These are phyloP conservation scores for Synergus umbraculus DNA, from an alignment of 2,888 invertebrate genomes.

Conservation along the genomic window DNA sequence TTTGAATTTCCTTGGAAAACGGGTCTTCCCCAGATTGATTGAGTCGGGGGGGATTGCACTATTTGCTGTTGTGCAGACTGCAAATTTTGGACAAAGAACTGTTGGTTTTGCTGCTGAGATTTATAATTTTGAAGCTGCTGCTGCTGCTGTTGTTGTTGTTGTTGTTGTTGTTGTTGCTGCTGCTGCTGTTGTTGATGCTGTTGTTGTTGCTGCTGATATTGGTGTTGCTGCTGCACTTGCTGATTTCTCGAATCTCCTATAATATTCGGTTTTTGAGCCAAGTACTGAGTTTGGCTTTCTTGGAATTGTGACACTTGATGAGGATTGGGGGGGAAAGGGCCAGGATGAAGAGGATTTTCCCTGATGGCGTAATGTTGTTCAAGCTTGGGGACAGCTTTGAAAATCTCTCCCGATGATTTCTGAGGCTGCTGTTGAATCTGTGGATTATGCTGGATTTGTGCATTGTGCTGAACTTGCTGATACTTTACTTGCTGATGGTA, in stretches of 20 bases:
- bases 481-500: slow-evolving; percentile 75
- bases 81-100: slow-evolving; percentile 66
- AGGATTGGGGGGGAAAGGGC: slow-evolving; percentile 72
- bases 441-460: slow-evolving; percentile 67
- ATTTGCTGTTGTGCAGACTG: slow-evolving; percentile 70
- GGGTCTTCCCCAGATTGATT: slow-evolving; percentile 71
- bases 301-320: slow-evolving; percentile 56
- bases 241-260: slow-evolving; percentile 47
- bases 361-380: slow-evolving; percentile 83
- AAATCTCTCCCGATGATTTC: slow-evolving; percentile 84
- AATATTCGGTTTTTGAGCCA: slow-evolving; percentile 43
- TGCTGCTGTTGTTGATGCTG: slow-evolving; percentile 63
- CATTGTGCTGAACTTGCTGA: slow-evolving; percentile 68
- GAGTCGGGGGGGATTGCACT: slow-evolving; percentile 67
- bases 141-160: slow-evolving; percentile 66
- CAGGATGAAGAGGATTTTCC: slow-evolving; percentile 75
- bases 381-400: slow-evolving; percentile 87
- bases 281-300: slow-evolving; percentile 44
- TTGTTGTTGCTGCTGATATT: slow-evolving; percentile 67
- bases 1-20: slow-evolving; percentile 58
- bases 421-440: slow-evolving; percentile 55
- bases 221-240: slow-evolving; percentile 62
- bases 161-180: slow-evolving; percentile 64
- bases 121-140: slow-evolving; percentile 67
- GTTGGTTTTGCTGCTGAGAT: slow-evolving; percentile 66